Conservation (phyloP, 1,140 invertebrate species). For the Lineus longissimus region DNA sequence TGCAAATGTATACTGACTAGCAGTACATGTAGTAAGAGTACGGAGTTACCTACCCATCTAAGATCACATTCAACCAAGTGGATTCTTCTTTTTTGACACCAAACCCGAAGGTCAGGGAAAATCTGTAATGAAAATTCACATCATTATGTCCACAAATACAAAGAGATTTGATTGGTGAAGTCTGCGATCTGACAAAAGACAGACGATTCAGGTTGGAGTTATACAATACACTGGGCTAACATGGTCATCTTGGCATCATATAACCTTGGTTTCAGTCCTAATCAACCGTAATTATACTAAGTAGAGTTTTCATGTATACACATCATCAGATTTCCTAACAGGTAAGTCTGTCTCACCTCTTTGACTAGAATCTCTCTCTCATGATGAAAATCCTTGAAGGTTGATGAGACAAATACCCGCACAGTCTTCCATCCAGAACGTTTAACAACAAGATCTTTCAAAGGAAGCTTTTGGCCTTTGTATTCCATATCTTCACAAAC, state of each 20-base stretch:
- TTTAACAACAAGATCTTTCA: constrained; percentile 5
- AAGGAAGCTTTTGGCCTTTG: no score
- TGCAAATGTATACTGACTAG: no score
- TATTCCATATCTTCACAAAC: no score
- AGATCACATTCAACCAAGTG: constrained; percentile 42
- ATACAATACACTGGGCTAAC: no score
- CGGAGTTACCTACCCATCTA: constrained; percentile 51
- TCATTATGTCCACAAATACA: neutral
- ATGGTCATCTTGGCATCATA: no score
- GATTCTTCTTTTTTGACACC: constrained; percentile 44
- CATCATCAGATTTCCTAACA: neutral
- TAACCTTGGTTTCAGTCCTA: no score
- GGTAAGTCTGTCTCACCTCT: constrained; percentile 37
- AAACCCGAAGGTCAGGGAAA: constrained; percentile 38
- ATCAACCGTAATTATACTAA: no score
- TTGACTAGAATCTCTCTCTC: constrained; percentile 50
- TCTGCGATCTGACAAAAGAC: no score
- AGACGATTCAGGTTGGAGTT: no score
- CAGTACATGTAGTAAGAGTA: no score
- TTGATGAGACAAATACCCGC: constrained; percentile 50
- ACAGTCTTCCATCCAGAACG: constrained; percentile 34
- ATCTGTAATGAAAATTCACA: constrained; percentile 26
- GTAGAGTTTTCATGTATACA: no score
- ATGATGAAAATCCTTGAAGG: constrained; percentile 49
- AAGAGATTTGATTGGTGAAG: no score